Evolutionary conservation across 2,888 invertebrate species (phyloP), one percentile per base, ranked within the genome.

Genomic region (Diaperis boleti): DNA sequence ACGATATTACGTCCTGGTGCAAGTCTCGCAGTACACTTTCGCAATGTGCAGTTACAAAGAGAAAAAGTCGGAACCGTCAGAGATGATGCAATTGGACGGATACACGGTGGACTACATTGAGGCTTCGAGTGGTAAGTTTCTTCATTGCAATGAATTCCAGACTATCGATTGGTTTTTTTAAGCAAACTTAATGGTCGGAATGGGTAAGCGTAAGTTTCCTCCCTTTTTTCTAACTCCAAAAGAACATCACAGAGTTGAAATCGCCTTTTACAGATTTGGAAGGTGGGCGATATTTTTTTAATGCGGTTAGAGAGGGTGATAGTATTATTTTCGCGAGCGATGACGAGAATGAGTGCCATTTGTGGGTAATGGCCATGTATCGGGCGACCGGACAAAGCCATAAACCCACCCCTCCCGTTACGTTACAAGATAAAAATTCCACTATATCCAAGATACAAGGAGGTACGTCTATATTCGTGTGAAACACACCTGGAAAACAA

Each of bases 41-140:
- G 98, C 99, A 39, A 94, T 99, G 90, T 99, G 99, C 84, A 98
- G 96, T 75, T 99, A 98, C 82, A 94, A 98, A 82, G 98, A 99
- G 83, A 98, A 98, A 86, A 98, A 98, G 84, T 94, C 96, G 15
- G 98, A 99, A 82, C 99, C 99, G 8, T 95, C 97, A 17, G 99
- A 99, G 84, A 98, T 99, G 95, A 96, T 98, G 94, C 98, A 98
- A 83, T 85, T 99, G 60, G 99, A 99, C 83, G 98, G 97, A 11
- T 99, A 97, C 82, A 99, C 98, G 37, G 98, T 99, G 35, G 99
- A 99, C 82, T 99, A 99, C 82, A 96, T 96, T 78, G 98, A 99
- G 84, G 90, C 96, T 73, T 92, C 95, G 72, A 93, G 93, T 84
- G 96, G 95, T 95, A 84, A 83, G 84, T 59, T 29, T 8, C 22